These are phyloP conservation scores for Zaprionus tsacasi DNA, from an alignment of 1,140 invertebrate genomes.

Conservation along the genomic window DNA sequence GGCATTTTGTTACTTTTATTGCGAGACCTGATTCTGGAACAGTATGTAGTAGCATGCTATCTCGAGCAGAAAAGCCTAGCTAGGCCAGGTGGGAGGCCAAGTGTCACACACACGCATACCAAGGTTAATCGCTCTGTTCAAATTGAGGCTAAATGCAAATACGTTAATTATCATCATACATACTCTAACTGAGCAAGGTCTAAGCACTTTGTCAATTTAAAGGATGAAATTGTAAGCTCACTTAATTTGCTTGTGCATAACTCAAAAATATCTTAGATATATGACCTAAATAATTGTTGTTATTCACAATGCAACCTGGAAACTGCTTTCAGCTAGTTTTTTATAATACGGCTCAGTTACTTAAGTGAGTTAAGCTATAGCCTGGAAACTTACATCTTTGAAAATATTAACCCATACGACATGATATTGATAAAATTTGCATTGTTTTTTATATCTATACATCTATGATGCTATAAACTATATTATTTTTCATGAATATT, in stretches of 20 bases:
- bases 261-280: background rate
- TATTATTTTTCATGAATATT: no score
- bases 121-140: conserved; percentile 42
- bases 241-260: background rate
- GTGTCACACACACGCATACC: conserved; percentile 6
- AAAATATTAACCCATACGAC: no score
- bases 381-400: no score
- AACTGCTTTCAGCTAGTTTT: background rate
- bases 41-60: background rate
- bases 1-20: conserved; percentile 40
- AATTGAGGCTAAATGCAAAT: conserved; percentile 66
- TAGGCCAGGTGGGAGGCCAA: background rate
- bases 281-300: background rate
- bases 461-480: no score
- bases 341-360: no score
- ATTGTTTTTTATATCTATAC: no score
- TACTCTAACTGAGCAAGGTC: conserved; percentile 40
- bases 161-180: background rate
- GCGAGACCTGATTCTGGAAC: background rate
- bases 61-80: background rate
- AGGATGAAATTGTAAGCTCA: background rate
- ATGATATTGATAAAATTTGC: no score
- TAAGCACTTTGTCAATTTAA: conserved; percentile 8
- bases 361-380: no score
- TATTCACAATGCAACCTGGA: background rate